A percentile compares a stretch with the other conserved stretches of the same genome.
Evolutionary conservation across 64 coral and sea anemone genomes (phyloP).

Genomic region (Actinia tenebrosa): DNA sequence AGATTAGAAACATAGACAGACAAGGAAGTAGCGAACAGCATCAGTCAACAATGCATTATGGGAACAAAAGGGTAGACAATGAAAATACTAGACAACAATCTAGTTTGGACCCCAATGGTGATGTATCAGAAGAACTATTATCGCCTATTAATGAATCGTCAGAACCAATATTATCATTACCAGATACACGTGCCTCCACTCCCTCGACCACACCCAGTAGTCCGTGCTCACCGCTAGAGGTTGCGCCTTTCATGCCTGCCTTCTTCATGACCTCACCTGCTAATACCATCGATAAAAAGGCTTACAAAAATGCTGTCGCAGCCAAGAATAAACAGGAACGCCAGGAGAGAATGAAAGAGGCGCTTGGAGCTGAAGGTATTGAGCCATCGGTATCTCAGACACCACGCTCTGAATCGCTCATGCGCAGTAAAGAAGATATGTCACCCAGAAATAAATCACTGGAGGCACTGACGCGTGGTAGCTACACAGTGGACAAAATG

Average conservation of each 20-base stretch:
- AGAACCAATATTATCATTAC: slow-evolving; percentile 57
- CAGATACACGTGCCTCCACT: slow-evolving; percentile 45
- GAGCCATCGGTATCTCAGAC: neutral
- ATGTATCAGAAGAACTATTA: slow-evolving; percentile 46
- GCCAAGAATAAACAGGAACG: neutral
- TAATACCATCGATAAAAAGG: slow-evolving; percentile 54
- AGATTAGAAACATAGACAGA: slow-evolving; percentile 50
- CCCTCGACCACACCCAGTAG: slow-evolving; percentile 80
- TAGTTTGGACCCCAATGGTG: slow-evolving; percentile 15
- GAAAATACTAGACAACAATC: neutral
- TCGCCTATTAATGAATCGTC: slow-evolving; percentile 76
- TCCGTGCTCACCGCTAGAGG: slow-evolving; percentile 75
- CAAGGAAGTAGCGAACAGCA: slow-evolving; percentile 54
- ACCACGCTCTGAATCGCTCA: neutral
- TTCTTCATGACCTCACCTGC: slow-evolving; percentile 86
- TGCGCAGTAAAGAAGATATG: slow-evolving; percentile 23
- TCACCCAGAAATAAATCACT: slow-evolving; percentile 38
- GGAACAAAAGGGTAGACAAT: neutral
- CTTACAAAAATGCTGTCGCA: slow-evolving; percentile 15
- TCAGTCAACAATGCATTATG: neutral
- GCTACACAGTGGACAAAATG: slow-evolving; percentile 69
- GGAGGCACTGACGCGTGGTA: slow-evolving; percentile 63
- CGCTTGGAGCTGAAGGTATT: neutral
- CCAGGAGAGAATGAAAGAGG: neutral
- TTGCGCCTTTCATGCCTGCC: slow-evolving; percentile 75